Percentiles rank a stretch among this genome's conserved stretches.
phyloP scores from a whole-genome alignment of 2,113 vertebrate genomes.

The Calcarius ornatus region DNA sequence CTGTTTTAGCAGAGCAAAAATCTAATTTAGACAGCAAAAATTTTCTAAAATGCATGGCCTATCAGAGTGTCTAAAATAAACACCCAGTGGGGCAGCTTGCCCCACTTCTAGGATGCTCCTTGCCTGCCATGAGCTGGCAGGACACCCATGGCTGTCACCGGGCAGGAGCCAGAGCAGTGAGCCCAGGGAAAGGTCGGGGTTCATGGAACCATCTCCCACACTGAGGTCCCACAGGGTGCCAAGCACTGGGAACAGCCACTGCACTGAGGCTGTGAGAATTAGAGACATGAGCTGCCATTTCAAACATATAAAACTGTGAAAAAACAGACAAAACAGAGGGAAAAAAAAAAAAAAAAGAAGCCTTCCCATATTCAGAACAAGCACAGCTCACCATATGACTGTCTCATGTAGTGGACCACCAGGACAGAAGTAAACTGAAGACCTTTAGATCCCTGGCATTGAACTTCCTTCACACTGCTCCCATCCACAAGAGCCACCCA shows the following conservation, averaged over 20 bases:
- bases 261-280: not conserved
- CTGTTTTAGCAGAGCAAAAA: not conserved
- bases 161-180: not conserved
- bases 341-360: accelerated
- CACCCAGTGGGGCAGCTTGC: not conserved
- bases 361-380: not conserved
- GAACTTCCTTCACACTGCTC: not conserved
- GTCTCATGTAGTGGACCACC: not conserved
- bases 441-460: not conserved
- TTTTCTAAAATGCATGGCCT: not conserved
- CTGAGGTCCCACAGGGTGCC: not conserved
- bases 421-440: not conserved
- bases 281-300: not conserved
- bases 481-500: not conserved
- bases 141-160: not conserved
- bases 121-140: not conserved
- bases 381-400: accelerated
- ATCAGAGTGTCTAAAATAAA: not conserved
- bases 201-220: not conserved
- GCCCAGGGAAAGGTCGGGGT: not conserved
- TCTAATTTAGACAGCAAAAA: not conserved
- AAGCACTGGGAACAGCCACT: not conserved
- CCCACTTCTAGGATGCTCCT: not conserved
- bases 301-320: not conserved
- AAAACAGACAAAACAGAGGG: not conserved